phyloP scores from a whole-genome alignment of 2,888 invertebrate genomes.

The Campoletis raptor region DNA sequence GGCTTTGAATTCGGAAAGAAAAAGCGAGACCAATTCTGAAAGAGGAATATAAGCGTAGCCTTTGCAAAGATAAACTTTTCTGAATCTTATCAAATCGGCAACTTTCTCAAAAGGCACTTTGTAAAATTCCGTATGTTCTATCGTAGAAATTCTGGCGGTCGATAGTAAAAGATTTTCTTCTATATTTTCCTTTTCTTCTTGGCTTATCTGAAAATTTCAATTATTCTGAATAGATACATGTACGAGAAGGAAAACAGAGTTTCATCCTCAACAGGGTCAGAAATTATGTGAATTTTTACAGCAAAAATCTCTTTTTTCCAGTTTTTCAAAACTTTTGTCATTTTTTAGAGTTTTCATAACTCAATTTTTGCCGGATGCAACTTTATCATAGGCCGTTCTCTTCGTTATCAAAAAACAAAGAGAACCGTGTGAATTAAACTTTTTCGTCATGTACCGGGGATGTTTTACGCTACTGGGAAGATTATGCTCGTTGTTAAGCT shows the following conservation, averaged over 20 bases:
- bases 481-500: background rate
- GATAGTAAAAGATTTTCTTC: conserved; percentile 88
- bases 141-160: conserved; percentile 86
- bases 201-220: conserved; percentile 85
- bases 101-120: conserved; percentile 96
- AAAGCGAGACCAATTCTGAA: conserved; percentile 93
- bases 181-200: conserved; percentile 89
- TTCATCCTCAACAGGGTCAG: too few relatives aligned
- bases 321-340: too few relatives aligned
- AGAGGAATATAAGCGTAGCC: conserved; percentile 96
- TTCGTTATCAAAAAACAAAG: too few relatives aligned
- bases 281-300: too few relatives aligned
- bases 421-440: too few relatives aligned
- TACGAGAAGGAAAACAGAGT: too few relatives aligned
- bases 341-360: too few relatives aligned
- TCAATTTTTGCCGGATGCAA: too few relatives aligned
- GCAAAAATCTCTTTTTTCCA: too few relatives aligned
- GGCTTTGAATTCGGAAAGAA: conserved; percentile 91
- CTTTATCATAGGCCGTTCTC: too few relatives aligned
- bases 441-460: too few relatives aligned
- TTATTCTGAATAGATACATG: background rate
- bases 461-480: too few relatives aligned
- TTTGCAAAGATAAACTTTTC: conserved; percentile 91
- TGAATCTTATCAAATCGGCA: conserved; percentile 91
- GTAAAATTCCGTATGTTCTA: conserved; percentile 90